Evolutionary conservation across 2,113 vertebrate genomes (phyloP).

Genomic region (Asarcornis scutulata): DNA sequence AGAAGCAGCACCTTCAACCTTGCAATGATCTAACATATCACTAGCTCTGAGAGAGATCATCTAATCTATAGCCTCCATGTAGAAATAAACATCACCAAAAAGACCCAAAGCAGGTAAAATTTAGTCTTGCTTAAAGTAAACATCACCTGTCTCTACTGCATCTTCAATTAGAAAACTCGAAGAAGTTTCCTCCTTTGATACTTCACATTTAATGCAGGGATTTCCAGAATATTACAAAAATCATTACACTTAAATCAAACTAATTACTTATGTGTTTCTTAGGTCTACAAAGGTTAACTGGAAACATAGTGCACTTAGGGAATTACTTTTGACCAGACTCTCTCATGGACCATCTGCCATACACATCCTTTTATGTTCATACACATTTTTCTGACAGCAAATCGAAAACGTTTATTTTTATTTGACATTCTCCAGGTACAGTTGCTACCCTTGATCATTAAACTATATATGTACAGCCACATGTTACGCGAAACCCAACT

Average conservation of each 20-base stretch:
- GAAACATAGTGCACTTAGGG: background rate
- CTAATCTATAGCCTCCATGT: background rate
- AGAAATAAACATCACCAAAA: background rate
- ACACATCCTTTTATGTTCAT: background rate
- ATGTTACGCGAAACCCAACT: background rate
- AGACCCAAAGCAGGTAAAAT: background rate
- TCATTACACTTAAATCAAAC: background rate
- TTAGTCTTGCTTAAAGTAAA: background rate
- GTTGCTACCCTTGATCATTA: background rate
- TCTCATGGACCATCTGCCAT: background rate
- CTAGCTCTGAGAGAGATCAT: background rate
- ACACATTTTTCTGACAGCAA: background rate
- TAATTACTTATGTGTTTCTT: background rate
- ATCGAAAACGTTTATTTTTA: background rate
- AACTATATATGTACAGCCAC: background rate
- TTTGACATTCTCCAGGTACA: background rate
- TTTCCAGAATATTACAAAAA: background rate
- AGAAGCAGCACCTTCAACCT: background rate
- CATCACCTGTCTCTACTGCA: background rate
- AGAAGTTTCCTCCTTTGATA: background rate
- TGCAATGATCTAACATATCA: background rate
- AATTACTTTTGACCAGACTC: background rate
- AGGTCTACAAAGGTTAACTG: background rate
- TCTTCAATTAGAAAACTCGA: background rate
- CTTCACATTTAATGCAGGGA: background rate